These are phyloP conservation scores for Schizothorax lantsangensis DNA, from an alignment of 2,797 vertebrate genomes.

Conservation along the genomic window DNA sequence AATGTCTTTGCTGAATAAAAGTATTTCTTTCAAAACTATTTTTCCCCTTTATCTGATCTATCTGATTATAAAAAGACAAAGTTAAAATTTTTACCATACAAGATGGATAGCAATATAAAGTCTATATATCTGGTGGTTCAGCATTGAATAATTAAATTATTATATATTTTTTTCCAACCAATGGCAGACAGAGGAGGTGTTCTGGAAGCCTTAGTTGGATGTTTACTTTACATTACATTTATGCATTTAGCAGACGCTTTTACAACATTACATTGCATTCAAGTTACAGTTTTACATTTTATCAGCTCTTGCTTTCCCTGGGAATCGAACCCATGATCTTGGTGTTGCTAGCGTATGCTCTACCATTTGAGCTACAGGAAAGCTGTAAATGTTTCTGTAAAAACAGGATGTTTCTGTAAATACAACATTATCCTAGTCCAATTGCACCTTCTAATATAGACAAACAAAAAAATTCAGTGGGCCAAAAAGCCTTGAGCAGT, in stretches of 20 bases:
- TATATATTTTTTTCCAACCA: not conserved
- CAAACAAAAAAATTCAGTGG: not conserved
- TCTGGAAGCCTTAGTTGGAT: not conserved
- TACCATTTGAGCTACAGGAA: no score
- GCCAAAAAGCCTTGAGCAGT: not conserved
- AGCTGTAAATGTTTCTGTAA: no score
- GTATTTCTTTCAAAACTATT: no score
- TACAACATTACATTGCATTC: no score
- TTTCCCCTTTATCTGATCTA: not conserved
- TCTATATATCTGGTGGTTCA: not conserved
- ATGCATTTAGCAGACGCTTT: no score
- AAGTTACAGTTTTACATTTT: no score
- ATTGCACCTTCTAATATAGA: not conserved
- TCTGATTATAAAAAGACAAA: not conserved
- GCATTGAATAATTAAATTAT: not conserved
- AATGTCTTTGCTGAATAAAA: not conserved
- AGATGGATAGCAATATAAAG: not conserved
- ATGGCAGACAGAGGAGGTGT: not conserved
- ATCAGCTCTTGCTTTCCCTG: no score
- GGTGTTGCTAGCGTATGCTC: no score
- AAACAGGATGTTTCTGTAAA: not conserved
- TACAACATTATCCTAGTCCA: not conserved
- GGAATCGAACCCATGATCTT: no score
- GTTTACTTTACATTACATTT: no score
- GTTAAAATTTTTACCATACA: not conserved